Percentiles rank a stretch among this genome's conserved stretches.
Evolutionary conservation across 2,113 vertebrate species (phyloP).

Genomic region (Platichthys stellatus): DNA sequence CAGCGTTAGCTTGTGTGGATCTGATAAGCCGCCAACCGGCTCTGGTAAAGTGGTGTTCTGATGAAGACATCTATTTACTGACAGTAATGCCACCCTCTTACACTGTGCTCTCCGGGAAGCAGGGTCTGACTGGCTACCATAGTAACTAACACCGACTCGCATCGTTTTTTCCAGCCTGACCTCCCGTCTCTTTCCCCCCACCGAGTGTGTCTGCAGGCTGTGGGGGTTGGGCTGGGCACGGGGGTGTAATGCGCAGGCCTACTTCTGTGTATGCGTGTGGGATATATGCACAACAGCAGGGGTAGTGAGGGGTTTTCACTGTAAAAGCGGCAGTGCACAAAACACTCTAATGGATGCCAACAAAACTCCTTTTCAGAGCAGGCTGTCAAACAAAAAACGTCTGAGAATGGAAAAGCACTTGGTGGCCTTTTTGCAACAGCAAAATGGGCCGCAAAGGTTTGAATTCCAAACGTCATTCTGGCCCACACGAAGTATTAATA

Average conservation of each 20-base stretch:
- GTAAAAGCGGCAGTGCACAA: constrained; percentile 68
- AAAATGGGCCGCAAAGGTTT: constrained; percentile 48
- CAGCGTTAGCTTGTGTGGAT: constrained; percentile 7
- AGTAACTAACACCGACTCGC: constrained; percentile 60
- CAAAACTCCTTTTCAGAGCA: constrained; percentile 58
- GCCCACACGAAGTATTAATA: constrained; percentile 46
- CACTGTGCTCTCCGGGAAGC: constrained; percentile 18
- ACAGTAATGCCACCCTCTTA: constrained; percentile 17
- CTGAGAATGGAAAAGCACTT: constrained; percentile 51
- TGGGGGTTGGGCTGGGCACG: constrained; percentile 4
- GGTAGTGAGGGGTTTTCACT: constrained; percentile 61
- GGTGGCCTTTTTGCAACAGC: constrained; percentile 34
- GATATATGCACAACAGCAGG: constrained; percentile 51
- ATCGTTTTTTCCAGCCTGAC: background rate
- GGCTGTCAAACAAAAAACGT: constrained; percentile 55
- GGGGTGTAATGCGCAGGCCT: background rate
- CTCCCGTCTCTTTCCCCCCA: constrained; percentile 25
- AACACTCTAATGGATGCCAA: constrained; percentile 70
- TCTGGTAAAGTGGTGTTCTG: constrained; percentile 25
- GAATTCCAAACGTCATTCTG: constrained; percentile 37
- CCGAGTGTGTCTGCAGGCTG: constrained; percentile 13
- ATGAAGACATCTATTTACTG: constrained; percentile 41
- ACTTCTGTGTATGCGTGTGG: constrained; percentile 21
- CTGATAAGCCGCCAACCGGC: constrained; percentile 22
- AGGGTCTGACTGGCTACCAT: constrained; percentile 58